phyloP scores from a whole-genome alignment of 2,888 invertebrate species.

The Zygogramma bicolorata region DNA sequence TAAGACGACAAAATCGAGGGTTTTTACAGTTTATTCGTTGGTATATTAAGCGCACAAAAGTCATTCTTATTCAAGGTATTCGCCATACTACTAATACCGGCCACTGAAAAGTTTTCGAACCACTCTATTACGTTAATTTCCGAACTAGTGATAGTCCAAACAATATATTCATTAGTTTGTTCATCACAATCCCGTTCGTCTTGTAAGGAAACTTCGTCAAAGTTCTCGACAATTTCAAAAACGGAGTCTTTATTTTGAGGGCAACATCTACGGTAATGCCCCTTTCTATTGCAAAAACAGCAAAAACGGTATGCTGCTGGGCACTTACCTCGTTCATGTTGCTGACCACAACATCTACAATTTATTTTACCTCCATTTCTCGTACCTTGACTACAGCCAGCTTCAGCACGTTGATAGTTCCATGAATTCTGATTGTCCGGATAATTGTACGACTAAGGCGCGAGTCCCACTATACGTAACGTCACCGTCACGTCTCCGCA shows the following conservation, averaged over 20 bases:
- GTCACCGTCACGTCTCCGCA: too few relatives aligned
- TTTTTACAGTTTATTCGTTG: background rate
- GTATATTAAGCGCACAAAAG: conserved; percentile 10
- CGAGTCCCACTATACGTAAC: too few relatives aligned
- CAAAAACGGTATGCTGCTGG: conserved; percentile 11
- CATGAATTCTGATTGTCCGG: background rate
- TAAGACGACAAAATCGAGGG: background rate
- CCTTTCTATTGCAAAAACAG: conserved; percentile 10
- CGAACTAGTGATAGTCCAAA: background rate
- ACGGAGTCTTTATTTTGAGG: background rate
- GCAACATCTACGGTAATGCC: conserved; percentile 17
- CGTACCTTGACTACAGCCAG: background rate
- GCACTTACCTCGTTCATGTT: conserved; percentile 18
- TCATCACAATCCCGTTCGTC: background rate
- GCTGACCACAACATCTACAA: conserved; percentile 7
- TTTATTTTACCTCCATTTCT: background rate
- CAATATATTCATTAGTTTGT: background rate
- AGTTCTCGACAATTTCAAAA: background rate
- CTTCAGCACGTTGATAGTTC: background rate
- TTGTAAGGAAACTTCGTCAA: background rate
- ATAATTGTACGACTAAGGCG: too few relatives aligned
- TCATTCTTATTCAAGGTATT: conserved; percentile 16
- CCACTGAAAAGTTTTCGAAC: background rate
- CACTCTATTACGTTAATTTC: background rate
- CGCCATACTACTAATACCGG: background rate